These are phyloP conservation scores for rabbit (Oryctolagus cuniculus) DNA, from an alignment of 2,113 vertebrate genomes.

Conservation along the genomic window mOryCun1.1 NC_091435.1:77906001-77906500, in stretches of 20 bases:
- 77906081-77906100: background rate
- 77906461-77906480: constrained; percentile 5
- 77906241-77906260: background rate
- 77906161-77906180: constrained; percentile 5
- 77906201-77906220: too few relatives aligned
- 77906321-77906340: constrained; percentile 48
- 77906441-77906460: background rate
- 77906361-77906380: background rate
- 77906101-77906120: background rate
- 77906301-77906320: background rate
- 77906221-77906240: background rate
- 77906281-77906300: background rate
- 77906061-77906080: constrained; percentile 26
- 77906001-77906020: background rate
- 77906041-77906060: background rate
- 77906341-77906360: background rate
- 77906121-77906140: background rate
- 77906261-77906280: constrained; percentile 51
- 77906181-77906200: background rate
- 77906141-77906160: background rate
- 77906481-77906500: background rate
- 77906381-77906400: background rate
- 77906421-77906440: constrained; percentile 27
- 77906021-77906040: background rate
- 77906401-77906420: background rate